Evolutionary conservation across 1,140 invertebrate species (phyloP).

Genomic region (Eueides isabella): DNA sequence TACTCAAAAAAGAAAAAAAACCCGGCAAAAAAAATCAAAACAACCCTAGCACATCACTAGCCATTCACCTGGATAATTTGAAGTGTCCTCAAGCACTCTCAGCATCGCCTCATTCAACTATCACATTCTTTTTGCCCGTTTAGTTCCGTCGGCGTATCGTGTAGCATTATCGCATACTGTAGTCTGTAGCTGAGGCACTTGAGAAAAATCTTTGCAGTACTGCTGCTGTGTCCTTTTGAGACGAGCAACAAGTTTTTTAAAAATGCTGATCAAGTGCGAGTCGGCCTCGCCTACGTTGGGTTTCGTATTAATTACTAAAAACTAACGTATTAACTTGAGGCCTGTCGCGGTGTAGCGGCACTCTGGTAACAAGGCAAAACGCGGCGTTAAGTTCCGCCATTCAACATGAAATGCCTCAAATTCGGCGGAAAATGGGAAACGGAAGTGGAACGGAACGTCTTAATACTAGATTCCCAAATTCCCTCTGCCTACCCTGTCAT

Average conservation of each 20-base stretch:
- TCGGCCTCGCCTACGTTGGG: too few species aligned
- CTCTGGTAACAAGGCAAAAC: too few species aligned
- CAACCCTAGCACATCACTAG: constrained; percentile 18
- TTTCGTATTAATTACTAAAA: too few species aligned
- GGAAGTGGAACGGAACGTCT: too few species aligned
- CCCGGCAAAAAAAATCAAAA: neutral
- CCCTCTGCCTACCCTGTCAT: too few species aligned
- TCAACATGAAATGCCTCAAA: too few species aligned
- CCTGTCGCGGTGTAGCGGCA: too few species aligned
- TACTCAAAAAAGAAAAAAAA: too few species aligned
- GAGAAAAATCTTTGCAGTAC: constrained; percentile 23
- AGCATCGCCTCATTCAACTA: constrained; percentile 33
- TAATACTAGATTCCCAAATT: too few species aligned
- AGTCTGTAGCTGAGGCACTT: neutral
- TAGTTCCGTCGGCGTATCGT: constrained; percentile 31
- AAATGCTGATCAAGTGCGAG: neutral
- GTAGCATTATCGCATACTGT: constrained; percentile 17
- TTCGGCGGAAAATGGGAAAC: too few species aligned
- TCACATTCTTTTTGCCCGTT: constrained; percentile 37
- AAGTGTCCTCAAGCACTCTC: constrained; percentile 34
- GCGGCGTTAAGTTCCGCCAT: too few species aligned
- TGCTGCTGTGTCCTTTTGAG: constrained; percentile 20
- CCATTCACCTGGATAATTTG: constrained; percentile 38
- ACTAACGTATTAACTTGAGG: too few species aligned
- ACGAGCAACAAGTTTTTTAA: constrained; percentile 21